phyloP scores from a whole-genome alignment of 2,888 invertebrate species.

The Amorpha juglandis region DNA sequence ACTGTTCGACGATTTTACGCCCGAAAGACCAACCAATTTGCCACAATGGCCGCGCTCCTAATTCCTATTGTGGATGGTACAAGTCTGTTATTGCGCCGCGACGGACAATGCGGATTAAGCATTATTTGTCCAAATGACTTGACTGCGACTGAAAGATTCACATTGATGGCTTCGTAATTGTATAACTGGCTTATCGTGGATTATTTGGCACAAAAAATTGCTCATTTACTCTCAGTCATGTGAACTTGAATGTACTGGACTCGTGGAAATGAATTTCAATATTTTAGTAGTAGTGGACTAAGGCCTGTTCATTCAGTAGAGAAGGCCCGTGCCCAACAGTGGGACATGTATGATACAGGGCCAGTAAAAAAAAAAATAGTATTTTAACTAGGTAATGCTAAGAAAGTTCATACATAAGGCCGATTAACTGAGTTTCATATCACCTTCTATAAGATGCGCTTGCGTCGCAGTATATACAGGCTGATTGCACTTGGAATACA shows the following conservation, averaged over 20 bases:
- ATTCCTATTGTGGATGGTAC: constrained; percentile 72
- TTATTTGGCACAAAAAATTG: constrained; percentile 14
- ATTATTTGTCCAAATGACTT: constrained; percentile 80
- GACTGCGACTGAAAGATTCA: constrained; percentile 54
- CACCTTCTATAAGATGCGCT: too few species aligned
- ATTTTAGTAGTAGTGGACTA: too few species aligned
- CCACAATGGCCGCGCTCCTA: constrained; percentile 78
- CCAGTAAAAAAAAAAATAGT: too few species aligned
- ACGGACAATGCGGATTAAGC: constrained; percentile 73
- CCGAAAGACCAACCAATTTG: constrained; percentile 75
- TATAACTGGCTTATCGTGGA: constrained; percentile 43
- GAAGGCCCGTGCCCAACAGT: too few species aligned
- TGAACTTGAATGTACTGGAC: background rate
- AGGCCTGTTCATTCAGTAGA: too few species aligned
- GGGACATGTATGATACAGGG: too few species aligned
- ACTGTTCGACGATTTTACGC: constrained; percentile 71
- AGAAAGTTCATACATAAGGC: too few species aligned
- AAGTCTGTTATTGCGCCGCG: constrained; percentile 75
- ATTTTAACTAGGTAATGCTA: too few species aligned
- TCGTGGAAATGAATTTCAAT: too few species aligned
- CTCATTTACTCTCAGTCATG: background rate
- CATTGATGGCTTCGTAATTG: constrained; percentile 52
- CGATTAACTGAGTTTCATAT: too few species aligned
- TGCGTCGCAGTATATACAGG: too few species aligned
- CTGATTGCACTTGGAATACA: too few species aligned